Evolutionary conservation across 2,113 vertebrate species (phyloP).

Genomic region (Epinephelus lanceolatus): DNA sequence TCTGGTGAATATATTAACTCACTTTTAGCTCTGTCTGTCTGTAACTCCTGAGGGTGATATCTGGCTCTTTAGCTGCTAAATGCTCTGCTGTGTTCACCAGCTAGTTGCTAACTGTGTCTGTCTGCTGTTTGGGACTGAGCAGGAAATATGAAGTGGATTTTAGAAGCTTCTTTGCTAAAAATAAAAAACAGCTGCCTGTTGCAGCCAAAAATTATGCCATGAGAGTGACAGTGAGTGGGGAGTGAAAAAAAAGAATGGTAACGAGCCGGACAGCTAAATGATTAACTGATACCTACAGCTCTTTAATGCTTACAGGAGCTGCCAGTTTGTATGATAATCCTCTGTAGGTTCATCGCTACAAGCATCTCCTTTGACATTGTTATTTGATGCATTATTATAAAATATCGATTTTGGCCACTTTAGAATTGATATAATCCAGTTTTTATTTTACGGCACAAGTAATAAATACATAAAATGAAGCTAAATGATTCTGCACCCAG

Average conservation of each 20-base stretch:
- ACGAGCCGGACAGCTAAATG: not conserved
- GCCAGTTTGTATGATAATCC: not conserved
- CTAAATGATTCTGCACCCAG: too few relatives aligned
- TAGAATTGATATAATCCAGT: not conserved
- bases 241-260: not conserved
- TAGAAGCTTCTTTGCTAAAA: not conserved
- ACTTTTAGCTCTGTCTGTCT: constrained; percentile 3
- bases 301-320: not conserved
- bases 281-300: not conserved
- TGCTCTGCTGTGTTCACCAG: not conserved
- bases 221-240: too few relatives aligned
- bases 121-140: not conserved
- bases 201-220: not conserved
- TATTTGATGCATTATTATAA: not conserved
- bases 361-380: not conserved
- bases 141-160: not conserved
- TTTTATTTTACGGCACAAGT: not conserved
- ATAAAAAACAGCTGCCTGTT: not conserved
- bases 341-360: not conserved
- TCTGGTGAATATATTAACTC: not conserved
- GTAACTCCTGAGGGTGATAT: not conserved
- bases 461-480: not conserved
- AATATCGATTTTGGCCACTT: not conserved
- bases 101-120: not conserved
- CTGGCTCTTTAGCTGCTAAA: not conserved